These are phyloP conservation scores for Noctuana brunneofusca DNA, from an alignment of 2,888 invertebrate genomes.

Conservation along the genomic window DNA sequence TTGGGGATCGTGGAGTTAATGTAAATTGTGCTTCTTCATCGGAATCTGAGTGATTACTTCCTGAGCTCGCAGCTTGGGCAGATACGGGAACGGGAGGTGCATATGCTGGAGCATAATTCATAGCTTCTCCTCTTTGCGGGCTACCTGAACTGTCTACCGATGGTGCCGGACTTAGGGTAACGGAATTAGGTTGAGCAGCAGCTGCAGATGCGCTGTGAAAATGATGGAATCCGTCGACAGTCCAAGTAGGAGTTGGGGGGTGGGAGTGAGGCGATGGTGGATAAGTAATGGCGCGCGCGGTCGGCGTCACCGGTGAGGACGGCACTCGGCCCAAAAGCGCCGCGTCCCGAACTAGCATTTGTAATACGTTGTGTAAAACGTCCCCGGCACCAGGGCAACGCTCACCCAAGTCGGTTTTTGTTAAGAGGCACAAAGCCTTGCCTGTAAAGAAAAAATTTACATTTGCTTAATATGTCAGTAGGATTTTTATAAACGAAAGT, in stretches of 20 bases:
- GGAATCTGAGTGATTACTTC: constrained; percentile 91
- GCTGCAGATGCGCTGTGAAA: constrained; percentile 86
- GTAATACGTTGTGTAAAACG: constrained; percentile 95
- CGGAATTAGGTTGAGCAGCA: constrained; percentile 90
- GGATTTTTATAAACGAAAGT: neutral
- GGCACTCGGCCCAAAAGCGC: constrained; percentile 90
- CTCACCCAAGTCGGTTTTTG: constrained; percentile 94
- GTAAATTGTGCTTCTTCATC: constrained; percentile 88
- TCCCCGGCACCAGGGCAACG: constrained; percentile 97
- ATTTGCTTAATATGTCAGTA: neutral
- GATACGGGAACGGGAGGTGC: constrained; percentile 66
- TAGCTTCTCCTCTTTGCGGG: constrained; percentile 87
- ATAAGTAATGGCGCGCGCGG: constrained; percentile 87
- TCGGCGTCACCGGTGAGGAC: constrained; percentile 92
- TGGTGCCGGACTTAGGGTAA: constrained; percentile 94
- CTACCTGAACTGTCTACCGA: constrained; percentile 94
- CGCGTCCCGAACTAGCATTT: constrained; percentile 92
- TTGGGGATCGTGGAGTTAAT: constrained; percentile 85
- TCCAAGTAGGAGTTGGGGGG: constrained; percentile 91
- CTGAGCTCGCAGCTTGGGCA: constrained; percentile 81
- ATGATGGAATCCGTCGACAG: constrained; percentile 80
- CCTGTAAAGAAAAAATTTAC: constrained; percentile 74
- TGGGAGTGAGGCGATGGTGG: constrained; percentile 92
- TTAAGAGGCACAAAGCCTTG: constrained; percentile 95
- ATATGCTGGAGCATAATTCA: constrained; percentile 67